phyloP scores from a whole-genome alignment of 1,140 invertebrate species.

The Danaus plexippus region DNA sequence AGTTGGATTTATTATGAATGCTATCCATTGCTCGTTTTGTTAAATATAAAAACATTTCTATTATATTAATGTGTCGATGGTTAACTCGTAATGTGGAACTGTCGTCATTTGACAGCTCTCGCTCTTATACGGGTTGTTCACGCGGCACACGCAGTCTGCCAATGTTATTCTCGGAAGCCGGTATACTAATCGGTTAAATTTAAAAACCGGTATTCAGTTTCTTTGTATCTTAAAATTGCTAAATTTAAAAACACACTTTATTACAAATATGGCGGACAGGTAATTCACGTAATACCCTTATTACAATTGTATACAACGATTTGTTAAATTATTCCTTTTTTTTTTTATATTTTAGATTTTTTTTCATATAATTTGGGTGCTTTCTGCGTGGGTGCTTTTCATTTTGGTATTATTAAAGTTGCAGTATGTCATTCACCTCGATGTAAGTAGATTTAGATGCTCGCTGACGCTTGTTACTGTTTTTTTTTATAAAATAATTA shows the following conservation, averaged over 20 bases:
- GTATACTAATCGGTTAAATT: constrained; percentile 26
- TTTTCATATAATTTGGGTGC: constrained; percentile 32
- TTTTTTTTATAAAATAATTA: no score
- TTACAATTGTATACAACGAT: constrained; percentile 12
- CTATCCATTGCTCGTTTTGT: constrained; percentile 14
- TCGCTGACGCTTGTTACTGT: constrained; percentile 1
- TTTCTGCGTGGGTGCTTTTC: constrained; percentile 32
- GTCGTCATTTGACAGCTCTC: no score
- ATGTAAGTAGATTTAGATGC: constrained; percentile 50
- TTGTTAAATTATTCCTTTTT: constrained; percentile 12
- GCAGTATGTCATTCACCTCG: constrained; percentile 58
- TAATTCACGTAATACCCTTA: constrained; percentile 16
- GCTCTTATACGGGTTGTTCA: constrained; percentile 7
- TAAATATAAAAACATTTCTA: background rate
- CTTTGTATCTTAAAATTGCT: background rate
- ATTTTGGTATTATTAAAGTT: constrained; percentile 22
- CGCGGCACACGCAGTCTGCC: constrained; percentile 24
- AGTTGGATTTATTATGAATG: no score
- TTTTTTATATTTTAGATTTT: constrained; percentile 44
- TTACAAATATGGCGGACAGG: constrained; percentile 18
- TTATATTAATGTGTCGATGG: constrained; percentile 6
- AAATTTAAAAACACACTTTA: constrained; percentile 10
- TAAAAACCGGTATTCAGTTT: constrained; percentile 32
- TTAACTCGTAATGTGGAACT: background rate
- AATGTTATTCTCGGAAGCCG: constrained; percentile 35